phyloP scores from a whole-genome alignment of 2,888 invertebrate genomes.

The Petrolisthes manimaculis region DNA sequence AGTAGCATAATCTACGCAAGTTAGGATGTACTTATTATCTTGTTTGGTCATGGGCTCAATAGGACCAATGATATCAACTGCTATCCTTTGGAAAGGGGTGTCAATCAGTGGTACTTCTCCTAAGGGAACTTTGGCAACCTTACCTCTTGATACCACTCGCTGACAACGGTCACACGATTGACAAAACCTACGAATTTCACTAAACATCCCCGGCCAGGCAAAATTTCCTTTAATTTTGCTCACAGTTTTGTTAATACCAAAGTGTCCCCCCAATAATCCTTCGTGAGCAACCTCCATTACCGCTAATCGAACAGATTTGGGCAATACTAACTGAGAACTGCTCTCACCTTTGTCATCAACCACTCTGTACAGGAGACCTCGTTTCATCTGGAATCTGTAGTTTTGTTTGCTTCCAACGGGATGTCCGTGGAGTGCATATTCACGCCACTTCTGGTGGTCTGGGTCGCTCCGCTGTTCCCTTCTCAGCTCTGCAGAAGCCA shows the following conservation, averaged over 20 bases:
- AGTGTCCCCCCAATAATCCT: constrained; percentile 5
- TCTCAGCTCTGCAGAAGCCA: not conserved
- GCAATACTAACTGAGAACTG: not conserved
- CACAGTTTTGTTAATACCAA: constrained; percentile 11
- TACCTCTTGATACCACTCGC: not conserved
- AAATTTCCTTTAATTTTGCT: constrained; percentile 3
- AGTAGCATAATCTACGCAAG: constrained; percentile 22
- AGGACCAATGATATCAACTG: constrained; percentile 29
- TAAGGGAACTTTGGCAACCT: constrained; percentile 8
- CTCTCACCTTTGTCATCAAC: not conserved
- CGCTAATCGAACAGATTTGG: not conserved
- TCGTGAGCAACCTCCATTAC: constrained; percentile 6
- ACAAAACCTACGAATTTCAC: not conserved
- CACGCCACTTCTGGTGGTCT: not conserved
- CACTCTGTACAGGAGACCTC: not conserved
- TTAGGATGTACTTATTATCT: constrained; percentile 7
- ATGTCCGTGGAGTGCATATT: not conserved
- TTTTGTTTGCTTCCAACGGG: not conserved
- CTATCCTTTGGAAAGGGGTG: constrained; percentile 34
- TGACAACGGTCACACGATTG: constrained; percentile 39
- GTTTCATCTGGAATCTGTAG: not conserved
- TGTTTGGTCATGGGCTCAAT: constrained; percentile 14
- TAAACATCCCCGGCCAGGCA: constrained; percentile 18
- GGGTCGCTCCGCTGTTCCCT: not conserved
- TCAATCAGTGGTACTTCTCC: constrained; percentile 13